A percentile compares a stretch with the other conserved stretches of the same genome.
phyloP scores from a whole-genome alignment of 2,113 vertebrate species.

The Microcebus tavaratra region DNA sequence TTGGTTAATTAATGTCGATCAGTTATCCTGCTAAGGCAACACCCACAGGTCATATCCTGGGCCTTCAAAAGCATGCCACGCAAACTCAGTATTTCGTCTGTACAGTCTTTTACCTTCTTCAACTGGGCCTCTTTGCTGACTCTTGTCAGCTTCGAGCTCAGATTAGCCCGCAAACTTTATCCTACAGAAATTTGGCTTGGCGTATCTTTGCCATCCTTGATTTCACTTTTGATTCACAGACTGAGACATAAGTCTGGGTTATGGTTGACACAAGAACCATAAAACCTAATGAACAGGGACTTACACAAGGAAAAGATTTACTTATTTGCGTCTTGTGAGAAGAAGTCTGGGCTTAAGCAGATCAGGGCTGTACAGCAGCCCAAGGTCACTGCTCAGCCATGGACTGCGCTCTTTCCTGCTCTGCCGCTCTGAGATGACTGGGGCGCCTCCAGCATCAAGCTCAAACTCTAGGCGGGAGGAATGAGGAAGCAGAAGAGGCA shows the following conservation, averaged over 20 bases:
- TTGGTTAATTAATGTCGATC: background rate
- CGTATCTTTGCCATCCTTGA: background rate
- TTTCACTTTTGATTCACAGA: background rate
- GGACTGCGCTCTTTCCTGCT: background rate
- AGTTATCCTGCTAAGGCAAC: background rate
- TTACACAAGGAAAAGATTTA: background rate
- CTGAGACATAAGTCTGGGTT: background rate
- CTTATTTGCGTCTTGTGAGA: background rate
- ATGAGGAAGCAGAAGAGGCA: background rate
- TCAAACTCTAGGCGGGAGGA: background rate
- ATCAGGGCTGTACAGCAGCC: background rate
- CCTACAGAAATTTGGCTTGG: background rate
- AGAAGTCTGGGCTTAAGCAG: constrained; percentile 8
- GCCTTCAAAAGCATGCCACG: background rate
- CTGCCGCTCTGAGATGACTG: background rate
- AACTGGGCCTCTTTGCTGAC: background rate
- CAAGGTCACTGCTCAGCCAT: background rate
- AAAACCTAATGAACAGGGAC: background rate
- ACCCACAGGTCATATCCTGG: background rate
- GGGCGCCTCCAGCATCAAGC: background rate
- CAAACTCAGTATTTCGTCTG: background rate
- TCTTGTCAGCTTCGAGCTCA: background rate
- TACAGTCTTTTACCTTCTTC: background rate
- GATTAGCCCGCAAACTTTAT: background rate
- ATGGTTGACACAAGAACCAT: background rate